phyloP scores from a whole-genome alignment of 1,140 invertebrate species.

The Aphaenogaster floridana region DNA sequence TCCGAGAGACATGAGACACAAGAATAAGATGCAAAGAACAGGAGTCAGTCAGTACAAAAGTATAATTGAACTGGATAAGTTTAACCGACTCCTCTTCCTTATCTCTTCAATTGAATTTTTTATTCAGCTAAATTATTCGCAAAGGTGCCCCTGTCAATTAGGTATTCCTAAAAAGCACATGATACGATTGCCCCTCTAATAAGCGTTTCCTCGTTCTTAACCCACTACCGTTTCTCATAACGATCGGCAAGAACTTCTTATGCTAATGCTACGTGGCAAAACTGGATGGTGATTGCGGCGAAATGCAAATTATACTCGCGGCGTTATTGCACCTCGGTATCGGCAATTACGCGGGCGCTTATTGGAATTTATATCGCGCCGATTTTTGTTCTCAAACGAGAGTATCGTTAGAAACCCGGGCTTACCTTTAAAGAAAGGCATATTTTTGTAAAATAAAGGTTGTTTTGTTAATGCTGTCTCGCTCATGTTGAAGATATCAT shows the following conservation, averaged over 20 bases:
- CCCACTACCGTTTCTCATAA: slow-evolving; percentile 51
- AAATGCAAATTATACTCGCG: slow-evolving; percentile 69
- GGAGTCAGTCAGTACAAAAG: neutral
- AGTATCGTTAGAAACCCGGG: neutral
- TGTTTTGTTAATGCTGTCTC: neutral
- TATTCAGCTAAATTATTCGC: neutral
- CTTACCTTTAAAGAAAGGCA: neutral
- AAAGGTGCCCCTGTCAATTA: neutral
- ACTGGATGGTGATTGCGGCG: slow-evolving; percentile 53
- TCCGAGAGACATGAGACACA: neutral
- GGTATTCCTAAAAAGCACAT: neutral
- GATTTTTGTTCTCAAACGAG: slow-evolving; percentile 28
- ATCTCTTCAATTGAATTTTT: neutral
- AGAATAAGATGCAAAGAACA: neutral
- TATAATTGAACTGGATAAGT: neutral
- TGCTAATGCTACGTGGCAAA: slow-evolving; percentile 61
- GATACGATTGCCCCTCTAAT: slow-evolving; percentile 21
- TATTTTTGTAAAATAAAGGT: neutral
- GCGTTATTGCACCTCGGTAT: slow-evolving; percentile 57
- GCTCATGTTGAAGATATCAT: neutral
- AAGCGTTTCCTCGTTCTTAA: slow-evolving; percentile 4
- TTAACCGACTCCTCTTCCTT: neutral
- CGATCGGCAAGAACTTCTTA: slow-evolving; percentile 56
- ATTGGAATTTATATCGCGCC: slow-evolving; percentile 65
- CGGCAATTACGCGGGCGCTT: slow-evolving; percentile 60